phyloP scores from a whole-genome alignment of 2,113 vertebrate genomes.

The Erythrolamprus reginae region DNA sequence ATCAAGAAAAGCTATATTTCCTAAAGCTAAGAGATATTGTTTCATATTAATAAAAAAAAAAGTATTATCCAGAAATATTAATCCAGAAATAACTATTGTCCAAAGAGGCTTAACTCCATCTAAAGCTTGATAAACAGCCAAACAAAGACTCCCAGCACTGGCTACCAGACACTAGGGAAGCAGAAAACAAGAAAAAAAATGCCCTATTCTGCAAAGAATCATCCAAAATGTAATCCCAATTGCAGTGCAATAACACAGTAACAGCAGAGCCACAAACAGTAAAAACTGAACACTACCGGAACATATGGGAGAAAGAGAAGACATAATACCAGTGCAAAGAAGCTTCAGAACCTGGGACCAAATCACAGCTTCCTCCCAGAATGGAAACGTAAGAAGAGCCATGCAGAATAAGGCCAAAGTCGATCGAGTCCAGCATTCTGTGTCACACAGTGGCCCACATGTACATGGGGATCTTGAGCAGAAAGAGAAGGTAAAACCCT shows the following conservation, averaged over 20 bases:
- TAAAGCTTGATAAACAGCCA: background rate
- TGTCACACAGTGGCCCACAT: too few relatives aligned
- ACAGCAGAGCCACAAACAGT: background rate
- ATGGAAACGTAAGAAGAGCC: too few relatives aligned
- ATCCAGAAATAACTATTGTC: background rate
- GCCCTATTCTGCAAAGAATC: background rate
- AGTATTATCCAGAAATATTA: too few relatives aligned
- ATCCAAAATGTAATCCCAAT: background rate
- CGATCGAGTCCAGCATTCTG: too few relatives aligned
- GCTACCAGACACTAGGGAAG: background rate
- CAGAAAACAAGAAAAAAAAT: background rate
- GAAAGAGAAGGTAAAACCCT: too few relatives aligned
- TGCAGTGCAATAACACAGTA: background rate
- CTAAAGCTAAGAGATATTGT: slow-evolving; percentile 28
- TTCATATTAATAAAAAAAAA: slow-evolving; percentile 36
- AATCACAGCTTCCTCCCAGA: background rate
- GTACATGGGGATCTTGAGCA: too few relatives aligned
- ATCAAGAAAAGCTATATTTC: slow-evolving; percentile 44
- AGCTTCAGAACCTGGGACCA: background rate
- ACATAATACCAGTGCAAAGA: background rate
- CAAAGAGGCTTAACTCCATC: background rate
- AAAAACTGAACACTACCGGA: background rate
- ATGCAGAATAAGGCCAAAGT: too few relatives aligned
- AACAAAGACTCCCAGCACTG: background rate
- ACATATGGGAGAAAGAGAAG: background rate